Percentiles rank a stretch among this genome's conserved stretches.
phyloP scores from a whole-genome alignment of 2,888 invertebrate genomes.

The Acheta domesticus region DNA sequence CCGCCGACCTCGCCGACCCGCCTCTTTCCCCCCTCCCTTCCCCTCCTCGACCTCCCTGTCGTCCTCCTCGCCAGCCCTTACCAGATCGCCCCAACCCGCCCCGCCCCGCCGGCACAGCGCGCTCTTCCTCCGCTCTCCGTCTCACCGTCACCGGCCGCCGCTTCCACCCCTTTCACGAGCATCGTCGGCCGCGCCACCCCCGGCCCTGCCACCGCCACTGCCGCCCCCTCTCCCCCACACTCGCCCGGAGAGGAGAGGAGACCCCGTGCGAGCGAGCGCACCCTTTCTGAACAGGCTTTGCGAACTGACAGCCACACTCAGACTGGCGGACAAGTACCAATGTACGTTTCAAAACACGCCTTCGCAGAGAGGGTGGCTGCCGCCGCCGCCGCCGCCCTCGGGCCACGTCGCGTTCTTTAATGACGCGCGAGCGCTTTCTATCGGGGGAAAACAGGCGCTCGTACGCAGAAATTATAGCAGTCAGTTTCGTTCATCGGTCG shows the following conservation, averaged over 20 bases:
- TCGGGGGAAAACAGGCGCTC: slow-evolving; percentile 11
- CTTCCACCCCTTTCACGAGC: neutral
- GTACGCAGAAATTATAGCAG: slow-evolving; percentile 18
- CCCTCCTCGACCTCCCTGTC: neutral
- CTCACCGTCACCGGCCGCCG: neutral
- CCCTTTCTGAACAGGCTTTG: slow-evolving; percentile 18
- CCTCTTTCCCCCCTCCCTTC: neutral
- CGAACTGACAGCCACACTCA: slow-evolving; percentile 18
- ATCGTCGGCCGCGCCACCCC: neutral
- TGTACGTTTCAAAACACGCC: neutral
- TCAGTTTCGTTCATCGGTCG: slow-evolving; percentile 1
- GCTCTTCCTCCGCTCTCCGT: neutral
- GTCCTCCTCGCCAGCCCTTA: neutral
- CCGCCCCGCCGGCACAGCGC: neutral
- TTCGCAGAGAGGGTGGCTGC: slow-evolving; percentile 41
- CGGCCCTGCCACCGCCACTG: neutral
- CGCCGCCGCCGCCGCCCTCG: slow-evolving; percentile 44
- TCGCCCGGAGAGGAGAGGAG: neutral
- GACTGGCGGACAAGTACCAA: slow-evolving; percentile 18
- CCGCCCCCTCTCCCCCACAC: neutral
- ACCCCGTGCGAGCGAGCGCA: neutral
- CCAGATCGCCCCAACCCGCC: neutral
- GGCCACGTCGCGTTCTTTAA: slow-evolving; percentile 24
- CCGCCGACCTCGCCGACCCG: neutral
- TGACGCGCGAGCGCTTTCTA: slow-evolving; percentile 25